These are phyloP conservation scores for Kryphioiulus occultus DNA, from an alignment of 2,888 invertebrate genomes.

Conservation along the genomic window DNA sequence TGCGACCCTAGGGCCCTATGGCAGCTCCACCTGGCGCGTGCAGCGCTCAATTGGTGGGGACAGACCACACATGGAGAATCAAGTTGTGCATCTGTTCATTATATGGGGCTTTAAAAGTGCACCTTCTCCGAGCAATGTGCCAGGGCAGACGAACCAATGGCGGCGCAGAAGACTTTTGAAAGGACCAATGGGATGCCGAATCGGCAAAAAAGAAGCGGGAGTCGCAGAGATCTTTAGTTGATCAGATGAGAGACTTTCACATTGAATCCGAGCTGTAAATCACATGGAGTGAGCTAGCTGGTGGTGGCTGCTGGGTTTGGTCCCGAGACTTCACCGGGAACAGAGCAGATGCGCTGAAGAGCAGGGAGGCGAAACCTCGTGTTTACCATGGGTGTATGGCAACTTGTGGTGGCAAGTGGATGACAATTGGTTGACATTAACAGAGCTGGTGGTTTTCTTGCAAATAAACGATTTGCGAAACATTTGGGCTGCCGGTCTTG, in stretches of 20 bases:
- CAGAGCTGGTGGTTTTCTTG: neutral
- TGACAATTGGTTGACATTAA: neutral
- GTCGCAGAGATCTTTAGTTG: neutral
- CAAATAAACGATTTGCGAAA: neutral
- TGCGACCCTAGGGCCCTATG: conserved; percentile 10
- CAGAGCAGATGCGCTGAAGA: neutral
- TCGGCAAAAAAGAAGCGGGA: conserved; percentile 1
- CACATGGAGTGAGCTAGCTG: conserved; percentile 29
- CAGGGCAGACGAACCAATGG: neutral
- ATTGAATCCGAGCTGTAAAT: conserved; percentile 35
- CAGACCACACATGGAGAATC: conserved; percentile 48
- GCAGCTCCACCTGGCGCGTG: conserved; percentile 28
- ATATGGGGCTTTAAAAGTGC: conserved; percentile 18
- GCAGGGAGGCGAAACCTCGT: neutral
- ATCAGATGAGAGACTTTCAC: conserved; percentile 26
- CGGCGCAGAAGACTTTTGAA: neutral
- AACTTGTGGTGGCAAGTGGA: neutral
- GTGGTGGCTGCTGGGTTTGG: neutral
- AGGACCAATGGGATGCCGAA: neutral
- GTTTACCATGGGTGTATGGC: neutral
- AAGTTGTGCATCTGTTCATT: conserved; percentile 49
- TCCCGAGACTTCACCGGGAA: neutral
- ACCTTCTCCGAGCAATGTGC: neutral
- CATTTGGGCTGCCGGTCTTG: neutral
- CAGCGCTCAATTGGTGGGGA: conserved; percentile 40